Percentiles rank a stretch among this genome's conserved stretches.
phyloP scores from a whole-genome alignment of 2,888 invertebrate genomes.

The Tenthredo mesomela region DNA sequence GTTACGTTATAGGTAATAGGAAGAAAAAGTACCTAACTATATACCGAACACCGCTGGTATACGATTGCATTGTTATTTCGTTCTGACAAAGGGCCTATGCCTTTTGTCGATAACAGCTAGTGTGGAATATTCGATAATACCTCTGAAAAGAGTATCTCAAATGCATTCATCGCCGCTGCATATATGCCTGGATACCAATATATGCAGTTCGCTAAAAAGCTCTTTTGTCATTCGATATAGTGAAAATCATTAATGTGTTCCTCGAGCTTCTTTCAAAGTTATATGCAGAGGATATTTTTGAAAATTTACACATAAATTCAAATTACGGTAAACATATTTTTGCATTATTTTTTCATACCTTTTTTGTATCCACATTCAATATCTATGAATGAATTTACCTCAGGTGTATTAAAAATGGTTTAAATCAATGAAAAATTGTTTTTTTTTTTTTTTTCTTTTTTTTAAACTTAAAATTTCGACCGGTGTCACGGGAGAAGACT shows the following conservation, averaged over 20 bases:
- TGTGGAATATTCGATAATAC: background rate
- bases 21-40: conserved; percentile 13
- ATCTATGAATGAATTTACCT: background rate
- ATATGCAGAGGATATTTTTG: background rate
- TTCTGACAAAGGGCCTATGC: background rate
- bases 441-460: background rate
- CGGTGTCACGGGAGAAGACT: conserved; percentile 72
- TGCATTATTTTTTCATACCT: background rate
- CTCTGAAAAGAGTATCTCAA: background rate
- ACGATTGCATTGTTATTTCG: conserved; percentile 30
- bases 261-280: background rate
- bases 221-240: background rate
- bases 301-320: background rate
- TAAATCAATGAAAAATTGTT: conserved; percentile 31
- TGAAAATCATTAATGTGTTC: background rate
- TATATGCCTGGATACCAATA: too few relatives aligned
- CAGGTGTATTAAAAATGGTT: background rate
- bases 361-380: background rate
- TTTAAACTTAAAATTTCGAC: conserved; percentile 61
- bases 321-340: background rate
- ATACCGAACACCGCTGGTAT: background rate
- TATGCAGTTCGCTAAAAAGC: background rate
- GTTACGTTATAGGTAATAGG: background rate
- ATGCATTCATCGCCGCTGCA: background rate
- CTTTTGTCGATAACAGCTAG: conserved; percentile 12